A percentile compares a stretch with the other conserved stretches of the same genome.
Evolutionary conservation across 2,888 invertebrate species (phyloP).

Genomic region (Nemoura dubitans): DNA sequence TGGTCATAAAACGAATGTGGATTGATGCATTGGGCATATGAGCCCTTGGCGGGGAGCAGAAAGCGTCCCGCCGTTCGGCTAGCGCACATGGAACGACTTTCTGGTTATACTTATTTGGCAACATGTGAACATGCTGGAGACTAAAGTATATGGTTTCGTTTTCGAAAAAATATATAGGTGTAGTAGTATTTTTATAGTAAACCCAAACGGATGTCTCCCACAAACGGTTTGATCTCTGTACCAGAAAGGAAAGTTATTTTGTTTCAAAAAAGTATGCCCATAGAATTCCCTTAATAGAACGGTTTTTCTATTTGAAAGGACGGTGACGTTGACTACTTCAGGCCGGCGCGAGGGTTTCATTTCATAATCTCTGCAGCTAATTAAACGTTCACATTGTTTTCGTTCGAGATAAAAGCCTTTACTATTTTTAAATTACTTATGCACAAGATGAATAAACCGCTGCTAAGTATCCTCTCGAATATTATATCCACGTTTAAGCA

Average conservation of each 20-base stretch:
- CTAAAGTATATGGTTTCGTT: no score
- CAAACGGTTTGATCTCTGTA: neutral
- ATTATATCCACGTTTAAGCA: neutral
- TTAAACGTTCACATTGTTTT: neutral
- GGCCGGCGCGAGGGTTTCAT: no score
- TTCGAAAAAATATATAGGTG: no score
- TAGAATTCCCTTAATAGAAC: neutral
- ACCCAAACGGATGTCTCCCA: neutral
- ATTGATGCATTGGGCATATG: neutral
- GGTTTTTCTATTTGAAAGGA: neutral
- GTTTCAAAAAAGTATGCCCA: no score
- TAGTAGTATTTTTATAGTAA: neutral
- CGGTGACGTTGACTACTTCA: neutral
- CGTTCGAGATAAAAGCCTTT: neutral
- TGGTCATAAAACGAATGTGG: conserved; percentile 29
- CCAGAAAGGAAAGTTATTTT: neutral
- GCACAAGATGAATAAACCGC: neutral
- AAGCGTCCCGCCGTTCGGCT: no score
- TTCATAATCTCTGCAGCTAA: neutral
- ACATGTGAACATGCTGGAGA: no score
- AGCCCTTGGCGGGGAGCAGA: neutral
- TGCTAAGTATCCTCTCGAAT: neutral
- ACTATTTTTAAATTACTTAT: neutral
- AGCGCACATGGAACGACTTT: no score
- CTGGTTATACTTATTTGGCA: neutral